Conservation (phyloP, 2,113 vertebrate genomes). For the Gobio gobio region DNA sequence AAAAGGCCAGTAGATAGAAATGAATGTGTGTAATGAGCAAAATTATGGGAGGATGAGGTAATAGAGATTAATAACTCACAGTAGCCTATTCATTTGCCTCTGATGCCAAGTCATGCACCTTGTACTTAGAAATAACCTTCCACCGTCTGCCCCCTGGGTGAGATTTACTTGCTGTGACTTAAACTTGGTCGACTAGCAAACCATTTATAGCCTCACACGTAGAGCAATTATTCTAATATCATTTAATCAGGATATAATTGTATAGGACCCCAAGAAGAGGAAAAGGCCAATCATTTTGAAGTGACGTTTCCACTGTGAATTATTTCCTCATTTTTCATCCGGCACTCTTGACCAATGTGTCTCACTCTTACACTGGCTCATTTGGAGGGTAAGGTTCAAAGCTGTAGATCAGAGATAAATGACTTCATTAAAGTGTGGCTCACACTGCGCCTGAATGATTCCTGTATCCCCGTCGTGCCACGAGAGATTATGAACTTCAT, state of each 20-base stretch:
- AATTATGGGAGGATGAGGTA: constrained; percentile 64
- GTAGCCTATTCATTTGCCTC: constrained; percentile 46
- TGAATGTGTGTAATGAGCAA: constrained; percentile 70
- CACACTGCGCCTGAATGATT: constrained; percentile 71
- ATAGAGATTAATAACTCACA: constrained; percentile 65
- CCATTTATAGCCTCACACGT: neutral
- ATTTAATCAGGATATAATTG: constrained; percentile 22
- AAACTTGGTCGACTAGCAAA: neutral
- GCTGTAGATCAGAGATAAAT: constrained; percentile 79
- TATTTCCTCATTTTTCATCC: constrained; percentile 45
- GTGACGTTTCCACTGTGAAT: constrained; percentile 10
- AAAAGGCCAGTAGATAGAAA: constrained; percentile 63
- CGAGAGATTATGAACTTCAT: constrained; percentile 74
- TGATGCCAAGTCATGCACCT: constrained; percentile 47
- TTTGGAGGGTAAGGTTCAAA: constrained; percentile 55
- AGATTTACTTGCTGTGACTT: constrained; percentile 1
- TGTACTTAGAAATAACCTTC: constrained; percentile 39
- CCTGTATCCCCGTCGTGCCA: constrained; percentile 65
- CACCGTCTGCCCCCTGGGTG: neutral
- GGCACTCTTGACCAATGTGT: constrained; percentile 31
- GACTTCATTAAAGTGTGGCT: constrained; percentile 76
- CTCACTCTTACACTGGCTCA: constrained; percentile 41
- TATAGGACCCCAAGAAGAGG: neutral
- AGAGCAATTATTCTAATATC: neutral
- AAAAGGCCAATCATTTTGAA: constrained; percentile 21